Conservation (phyloP, 2,797 vertebrate genomes). For the Danio choprae region DNA sequence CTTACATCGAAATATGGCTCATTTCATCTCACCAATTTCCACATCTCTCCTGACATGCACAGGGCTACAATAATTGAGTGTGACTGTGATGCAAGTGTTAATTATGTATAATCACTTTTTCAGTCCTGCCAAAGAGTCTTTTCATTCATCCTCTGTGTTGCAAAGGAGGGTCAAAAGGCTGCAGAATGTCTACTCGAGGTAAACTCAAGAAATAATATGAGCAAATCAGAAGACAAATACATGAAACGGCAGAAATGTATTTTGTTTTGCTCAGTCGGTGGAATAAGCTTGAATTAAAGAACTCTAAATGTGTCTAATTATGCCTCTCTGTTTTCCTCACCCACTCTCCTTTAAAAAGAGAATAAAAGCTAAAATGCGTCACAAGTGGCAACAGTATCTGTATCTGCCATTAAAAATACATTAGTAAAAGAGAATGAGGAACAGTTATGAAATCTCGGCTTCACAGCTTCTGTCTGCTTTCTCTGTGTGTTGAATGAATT, state of each 20-base stretch:
- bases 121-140: not conserved
- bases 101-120: slow-evolving; percentile 11
- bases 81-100: not conserved
- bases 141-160: slow-evolving; percentile 5
- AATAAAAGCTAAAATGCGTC: slow-evolving; percentile 38
- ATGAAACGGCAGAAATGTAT: slow-evolving; percentile 19
- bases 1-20: slow-evolving; percentile 30
- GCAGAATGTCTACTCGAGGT: not conserved
- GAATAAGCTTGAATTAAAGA: slow-evolving; percentile 17
- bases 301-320: slow-evolving; percentile 41
- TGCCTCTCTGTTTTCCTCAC: slow-evolving; percentile 13
- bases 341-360: slow-evolving; percentile 30
- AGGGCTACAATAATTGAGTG: not conserved
- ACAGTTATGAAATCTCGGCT: slow-evolving; percentile 7
- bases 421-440: slow-evolving; percentile 21
- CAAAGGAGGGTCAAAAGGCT: slow-evolving; percentile 11
- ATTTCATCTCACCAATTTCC: slow-evolving; percentile 17
- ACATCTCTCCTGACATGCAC: slow-evolving; percentile 4
- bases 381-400: slow-evolving; percentile 27
- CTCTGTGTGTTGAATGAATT: slow-evolving; percentile 16
- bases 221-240: slow-evolving; percentile 9
- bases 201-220: not conserved
- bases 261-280: slow-evolving; percentile 3
- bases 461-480: slow-evolving; percentile 20
- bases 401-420: slow-evolving; percentile 33